phyloP scores from a whole-genome alignment of 2,113 vertebrate genomes.

The Balaeniceps rex region DNA sequence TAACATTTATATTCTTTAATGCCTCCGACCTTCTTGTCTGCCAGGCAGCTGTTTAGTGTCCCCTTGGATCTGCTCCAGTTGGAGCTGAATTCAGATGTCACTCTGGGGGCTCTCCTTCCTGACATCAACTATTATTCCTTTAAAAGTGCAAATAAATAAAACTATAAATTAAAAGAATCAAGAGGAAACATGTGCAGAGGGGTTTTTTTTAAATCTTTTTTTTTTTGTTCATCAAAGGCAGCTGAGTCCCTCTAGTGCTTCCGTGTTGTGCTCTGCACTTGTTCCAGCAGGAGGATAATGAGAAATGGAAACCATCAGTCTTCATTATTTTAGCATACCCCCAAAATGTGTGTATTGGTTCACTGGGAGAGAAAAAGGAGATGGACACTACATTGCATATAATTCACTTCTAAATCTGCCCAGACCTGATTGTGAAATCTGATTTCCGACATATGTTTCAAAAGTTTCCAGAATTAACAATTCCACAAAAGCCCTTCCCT shows the following conservation, averaged over 20 bases:
- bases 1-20: neutral
- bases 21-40: neutral
- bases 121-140: neutral
- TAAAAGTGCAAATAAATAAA: slow-evolving; percentile 25
- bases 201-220: neutral
- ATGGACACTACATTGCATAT: neutral
- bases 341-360: neutral
- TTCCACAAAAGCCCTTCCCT: neutral
- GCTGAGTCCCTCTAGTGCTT: slow-evolving; percentile 11
- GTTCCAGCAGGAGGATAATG: neutral
- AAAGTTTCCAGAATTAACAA: neutral
- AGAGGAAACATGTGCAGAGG: neutral
- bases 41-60: neutral
- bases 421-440: neutral
- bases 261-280: neutral
- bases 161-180: neutral
- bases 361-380: neutral
- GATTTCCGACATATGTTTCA: neutral
- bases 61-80: neutral
- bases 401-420: neutral
- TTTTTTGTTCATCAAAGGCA: neutral
- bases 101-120: neutral
- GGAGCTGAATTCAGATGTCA: neutral
- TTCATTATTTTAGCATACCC: neutral
- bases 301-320: neutral